phyloP scores from a whole-genome alignment of 2,113 vertebrate species.

The Thymallus thymallus region DNA sequence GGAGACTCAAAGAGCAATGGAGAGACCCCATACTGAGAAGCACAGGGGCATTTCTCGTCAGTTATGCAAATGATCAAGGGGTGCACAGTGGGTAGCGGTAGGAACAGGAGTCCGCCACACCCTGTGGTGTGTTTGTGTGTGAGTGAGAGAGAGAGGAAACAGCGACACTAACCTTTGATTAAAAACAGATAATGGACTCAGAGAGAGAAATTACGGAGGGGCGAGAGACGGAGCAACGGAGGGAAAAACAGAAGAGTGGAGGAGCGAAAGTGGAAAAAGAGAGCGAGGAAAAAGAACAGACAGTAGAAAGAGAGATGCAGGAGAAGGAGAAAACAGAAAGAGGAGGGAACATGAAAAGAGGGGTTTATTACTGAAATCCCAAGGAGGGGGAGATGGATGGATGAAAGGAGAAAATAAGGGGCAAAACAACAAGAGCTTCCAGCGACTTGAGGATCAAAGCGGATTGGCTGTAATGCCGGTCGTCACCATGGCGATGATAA shows the following conservation, averaged over 20 bases:
- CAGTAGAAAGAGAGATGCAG: neutral
- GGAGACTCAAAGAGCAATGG: neutral
- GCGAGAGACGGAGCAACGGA: neutral
- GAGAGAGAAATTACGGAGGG: neutral
- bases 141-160: neutral
- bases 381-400: neutral
- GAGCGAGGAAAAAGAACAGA: too few relatives aligned
- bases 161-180: slow-evolving; percentile 40
- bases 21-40: slow-evolving; percentile 29
- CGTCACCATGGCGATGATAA: slow-evolving; percentile 47
- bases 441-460: slow-evolving; percentile 4
- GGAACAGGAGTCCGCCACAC: neutral
- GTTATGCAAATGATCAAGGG: slow-evolving; percentile 39
- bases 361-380: neutral
- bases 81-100: slow-evolving; percentile 23
- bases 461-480: slow-evolving; percentile 21
- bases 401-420: slow-evolving; percentile 2
- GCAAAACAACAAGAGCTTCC: slow-evolving; percentile 3
- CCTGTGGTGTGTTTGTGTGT: slow-evolving; percentile 5
- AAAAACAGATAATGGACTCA: slow-evolving; percentile 39
- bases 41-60: slow-evolving; percentile 28
- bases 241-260: neutral
- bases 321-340: slow-evolving; percentile 9
- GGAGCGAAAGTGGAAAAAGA: neutral
- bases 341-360: slow-evolving; percentile 25